phyloP scores from a whole-genome alignment of 30 jellyfish, hydroid and myxozoan genomes.

The Turritopsis rubra region DNA sequence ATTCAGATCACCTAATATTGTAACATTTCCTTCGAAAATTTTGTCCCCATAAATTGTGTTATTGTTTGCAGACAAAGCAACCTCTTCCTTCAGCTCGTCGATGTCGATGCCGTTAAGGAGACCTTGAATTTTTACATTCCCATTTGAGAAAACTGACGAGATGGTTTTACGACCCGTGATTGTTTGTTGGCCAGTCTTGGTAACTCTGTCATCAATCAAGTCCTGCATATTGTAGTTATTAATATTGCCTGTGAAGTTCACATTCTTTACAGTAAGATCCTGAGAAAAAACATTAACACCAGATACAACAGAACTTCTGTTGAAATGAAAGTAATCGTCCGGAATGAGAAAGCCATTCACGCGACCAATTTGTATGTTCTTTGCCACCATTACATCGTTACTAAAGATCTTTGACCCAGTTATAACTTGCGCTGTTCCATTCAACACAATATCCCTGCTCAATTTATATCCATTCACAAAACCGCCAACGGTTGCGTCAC shows the following conservation, averaged over 20 bases:
- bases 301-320: not conserved
- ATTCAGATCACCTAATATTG: conserved; percentile 12
- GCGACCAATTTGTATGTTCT: conserved; percentile 5
- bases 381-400: not conserved
- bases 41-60: conserved; percentile 13
- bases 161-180: conserved; percentile 42
- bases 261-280: not conserved
- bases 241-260: not conserved
- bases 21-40: conserved; percentile 11
- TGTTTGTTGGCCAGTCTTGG: conserved; percentile 26
- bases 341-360: conserved; percentile 21
- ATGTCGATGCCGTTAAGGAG: conserved; percentile 33
- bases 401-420: conserved; percentile 16
- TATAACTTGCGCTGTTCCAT: conserved; percentile 23
- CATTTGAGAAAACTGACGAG: not conserved
- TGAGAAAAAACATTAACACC: conserved; percentile 1
- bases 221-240: conserved; percentile 13
- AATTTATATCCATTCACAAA: conserved; percentile 1
- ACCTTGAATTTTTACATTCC: conserved; percentile 11
- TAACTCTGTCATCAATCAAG: conserved; percentile 27
- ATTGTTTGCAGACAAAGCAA: not conserved
- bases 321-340: conserved; percentile 3
- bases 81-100: conserved; percentile 9
- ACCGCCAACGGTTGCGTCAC: not conserved
- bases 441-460: not conserved